Percentiles rank a stretch among this genome's conserved stretches.
Conservation (phyloP, 1,140 invertebrate species). For the Thaumetopoea pityocampa region DNA sequence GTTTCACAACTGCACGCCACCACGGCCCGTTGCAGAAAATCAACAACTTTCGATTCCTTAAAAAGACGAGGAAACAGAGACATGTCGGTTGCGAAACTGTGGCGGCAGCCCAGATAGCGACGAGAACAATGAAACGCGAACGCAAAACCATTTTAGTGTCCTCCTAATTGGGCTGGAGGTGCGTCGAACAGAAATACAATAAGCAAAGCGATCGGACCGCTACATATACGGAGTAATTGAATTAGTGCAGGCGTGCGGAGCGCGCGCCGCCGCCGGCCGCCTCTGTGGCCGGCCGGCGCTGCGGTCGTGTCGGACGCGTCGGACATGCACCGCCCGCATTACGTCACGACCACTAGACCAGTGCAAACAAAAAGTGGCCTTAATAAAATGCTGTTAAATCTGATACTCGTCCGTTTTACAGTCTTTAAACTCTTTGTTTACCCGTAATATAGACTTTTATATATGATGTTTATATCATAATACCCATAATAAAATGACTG, state of each 20-base stretch:
- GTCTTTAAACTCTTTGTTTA: too few relatives aligned
- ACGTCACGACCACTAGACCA: too few relatives aligned
- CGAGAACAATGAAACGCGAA: conserved; percentile 64
- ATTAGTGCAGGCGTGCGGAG: conserved; percentile 57
- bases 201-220: conserved; percentile 62
- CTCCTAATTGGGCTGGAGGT: conserved; percentile 63
- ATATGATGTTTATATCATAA: too few relatives aligned
- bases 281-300: too few relatives aligned
- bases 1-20: conserved; percentile 58
- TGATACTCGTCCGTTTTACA: too few relatives aligned
- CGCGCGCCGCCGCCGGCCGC: conserved; percentile 36
- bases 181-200: conserved; percentile 60
- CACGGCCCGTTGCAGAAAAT: conserved; percentile 42
- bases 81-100: conserved; percentile 48
- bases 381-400: too few relatives aligned
- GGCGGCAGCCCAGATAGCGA: conserved; percentile 54
- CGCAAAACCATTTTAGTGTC: conserved; percentile 61
- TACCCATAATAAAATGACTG: too few relatives aligned
- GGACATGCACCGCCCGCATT: too few relatives aligned
- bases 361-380: too few relatives aligned
- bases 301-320: too few relatives aligned
- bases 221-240: conserved; percentile 71
- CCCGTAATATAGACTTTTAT: too few relatives aligned
- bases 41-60: conserved; percentile 70
- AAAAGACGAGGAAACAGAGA: conserved; percentile 62